phyloP scores from a whole-genome alignment of 2,113 vertebrate genomes.

The Telmatochromis sp. region DNA sequence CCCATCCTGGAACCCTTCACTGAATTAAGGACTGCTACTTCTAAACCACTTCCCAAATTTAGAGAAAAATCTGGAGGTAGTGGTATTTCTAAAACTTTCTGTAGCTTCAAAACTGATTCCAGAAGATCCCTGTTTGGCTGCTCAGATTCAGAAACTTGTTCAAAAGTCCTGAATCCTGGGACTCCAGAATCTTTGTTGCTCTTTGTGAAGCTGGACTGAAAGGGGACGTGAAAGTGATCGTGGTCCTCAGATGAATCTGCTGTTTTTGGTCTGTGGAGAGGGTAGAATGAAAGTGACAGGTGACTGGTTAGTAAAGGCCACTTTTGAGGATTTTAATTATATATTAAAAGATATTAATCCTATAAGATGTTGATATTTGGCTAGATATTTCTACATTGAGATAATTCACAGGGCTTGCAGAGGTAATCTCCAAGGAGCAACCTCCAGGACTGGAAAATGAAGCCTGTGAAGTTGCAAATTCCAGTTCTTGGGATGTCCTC shows the following conservation, averaged over 20 bases:
- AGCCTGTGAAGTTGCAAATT: not conserved
- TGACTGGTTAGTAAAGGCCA: not conserved
- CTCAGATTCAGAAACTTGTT: not conserved
- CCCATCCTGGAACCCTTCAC: not conserved
- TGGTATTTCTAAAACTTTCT: fast-evolving
- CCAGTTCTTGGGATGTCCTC: not conserved
- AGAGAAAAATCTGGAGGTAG: not conserved
- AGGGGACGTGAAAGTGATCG: fast-evolving
- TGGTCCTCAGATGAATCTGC: fast-evolving
- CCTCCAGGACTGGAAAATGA: not conserved
- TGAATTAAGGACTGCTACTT: not conserved
- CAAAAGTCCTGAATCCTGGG: not conserved
- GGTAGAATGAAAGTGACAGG: not conserved
- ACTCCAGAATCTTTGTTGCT: not conserved
- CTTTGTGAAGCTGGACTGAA: not conserved
- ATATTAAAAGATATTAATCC: not conserved
- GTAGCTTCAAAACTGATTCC: not conserved
- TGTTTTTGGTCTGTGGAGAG: not conserved
- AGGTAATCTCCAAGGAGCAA: not conserved
- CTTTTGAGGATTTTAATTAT: not conserved
- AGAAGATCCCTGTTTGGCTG: not conserved
- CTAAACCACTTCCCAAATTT: not conserved
- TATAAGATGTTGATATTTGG: not conserved
- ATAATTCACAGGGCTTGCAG: fast-evolving
- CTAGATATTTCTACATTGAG: not conserved